Evolutionary conservation across 2,888 invertebrate species (phyloP).

Genomic region (Pristionchus entomophagus): DNA sequence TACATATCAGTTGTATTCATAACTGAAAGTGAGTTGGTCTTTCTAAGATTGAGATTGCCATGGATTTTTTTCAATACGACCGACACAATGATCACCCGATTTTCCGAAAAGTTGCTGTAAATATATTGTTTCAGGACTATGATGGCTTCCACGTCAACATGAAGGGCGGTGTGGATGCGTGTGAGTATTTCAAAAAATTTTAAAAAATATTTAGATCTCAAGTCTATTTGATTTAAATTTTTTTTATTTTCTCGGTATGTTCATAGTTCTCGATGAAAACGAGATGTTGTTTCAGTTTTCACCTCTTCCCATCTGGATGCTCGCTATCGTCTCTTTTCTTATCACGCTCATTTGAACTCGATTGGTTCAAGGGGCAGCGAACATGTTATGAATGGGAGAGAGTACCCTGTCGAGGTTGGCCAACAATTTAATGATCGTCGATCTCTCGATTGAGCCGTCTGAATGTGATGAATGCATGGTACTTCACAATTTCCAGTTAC

Average conservation of each 20-base stretch:
- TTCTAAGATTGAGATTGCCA: too few species aligned
- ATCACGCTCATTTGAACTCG: background rate
- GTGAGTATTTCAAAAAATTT: too few species aligned
- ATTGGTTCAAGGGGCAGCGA: background rate
- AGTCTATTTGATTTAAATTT: too few species aligned
- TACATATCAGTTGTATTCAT: too few species aligned
- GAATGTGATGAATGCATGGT: too few species aligned
- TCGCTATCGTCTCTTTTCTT: background rate
- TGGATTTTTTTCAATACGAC: too few species aligned
- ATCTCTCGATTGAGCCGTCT: background rate
- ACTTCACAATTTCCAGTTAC: constrained; percentile 6
- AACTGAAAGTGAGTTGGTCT: too few species aligned
- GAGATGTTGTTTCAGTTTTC: too few species aligned
- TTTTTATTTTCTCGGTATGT: too few species aligned
- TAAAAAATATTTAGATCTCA: too few species aligned
- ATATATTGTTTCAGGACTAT: background rate
- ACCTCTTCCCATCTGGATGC: constrained; percentile 15
- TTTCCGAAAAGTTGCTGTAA: background rate
- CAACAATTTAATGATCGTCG: background rate
- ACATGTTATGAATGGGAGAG: background rate
- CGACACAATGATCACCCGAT: too few species aligned
- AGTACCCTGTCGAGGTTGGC: background rate
- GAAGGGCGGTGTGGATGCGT: background rate
- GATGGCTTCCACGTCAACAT: background rate
- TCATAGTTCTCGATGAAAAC: too few species aligned